Percentiles rank a stretch among this genome's conserved stretches.
Conservation (phyloP, 2,797 vertebrate genomes). For the Synanceia verrucosa region DNA sequence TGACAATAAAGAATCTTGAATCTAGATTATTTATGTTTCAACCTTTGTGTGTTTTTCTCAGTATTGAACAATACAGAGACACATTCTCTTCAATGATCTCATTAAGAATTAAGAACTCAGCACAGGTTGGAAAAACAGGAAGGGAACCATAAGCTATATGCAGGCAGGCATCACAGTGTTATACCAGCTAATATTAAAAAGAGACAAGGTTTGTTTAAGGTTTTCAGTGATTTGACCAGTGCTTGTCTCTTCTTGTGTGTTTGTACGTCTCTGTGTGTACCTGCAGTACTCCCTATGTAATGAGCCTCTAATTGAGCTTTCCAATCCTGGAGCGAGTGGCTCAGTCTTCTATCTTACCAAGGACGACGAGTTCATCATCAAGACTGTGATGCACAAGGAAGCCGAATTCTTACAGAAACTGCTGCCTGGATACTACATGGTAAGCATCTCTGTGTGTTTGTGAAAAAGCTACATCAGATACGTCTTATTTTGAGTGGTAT, state of each 20-base stretch:
- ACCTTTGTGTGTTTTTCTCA: neutral
- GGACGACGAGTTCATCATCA: constrained; percentile 98
- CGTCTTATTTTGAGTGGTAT: constrained; percentile 18
- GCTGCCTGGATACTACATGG: constrained; percentile 99
- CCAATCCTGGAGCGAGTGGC: constrained; percentile 96
- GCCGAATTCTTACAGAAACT: constrained; percentile 98
- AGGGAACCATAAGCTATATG: neutral
- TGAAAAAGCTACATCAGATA: too few relatives aligned
- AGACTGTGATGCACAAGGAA: constrained; percentile 99
- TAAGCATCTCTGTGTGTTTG: constrained; percentile 24
- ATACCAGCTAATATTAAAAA: too few relatives aligned
- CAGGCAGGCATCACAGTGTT: neutral
- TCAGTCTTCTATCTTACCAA: constrained; percentile 97
- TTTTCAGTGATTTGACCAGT: neutral
- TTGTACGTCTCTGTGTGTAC: constrained; percentile 2
- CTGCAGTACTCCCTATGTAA: constrained; percentile 95
- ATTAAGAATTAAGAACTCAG: neutral
- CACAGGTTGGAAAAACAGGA: neutral
- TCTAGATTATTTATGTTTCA: too few relatives aligned
- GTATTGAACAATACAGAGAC: neutral
- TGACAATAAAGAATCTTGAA: too few relatives aligned
- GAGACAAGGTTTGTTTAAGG: neutral
- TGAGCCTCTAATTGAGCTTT: constrained; percentile 95
- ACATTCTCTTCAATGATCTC: neutral
- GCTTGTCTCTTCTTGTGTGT: neutral